Conservation (phyloP, 1,140 invertebrate species). For the Glomeris maerens region DNA sequence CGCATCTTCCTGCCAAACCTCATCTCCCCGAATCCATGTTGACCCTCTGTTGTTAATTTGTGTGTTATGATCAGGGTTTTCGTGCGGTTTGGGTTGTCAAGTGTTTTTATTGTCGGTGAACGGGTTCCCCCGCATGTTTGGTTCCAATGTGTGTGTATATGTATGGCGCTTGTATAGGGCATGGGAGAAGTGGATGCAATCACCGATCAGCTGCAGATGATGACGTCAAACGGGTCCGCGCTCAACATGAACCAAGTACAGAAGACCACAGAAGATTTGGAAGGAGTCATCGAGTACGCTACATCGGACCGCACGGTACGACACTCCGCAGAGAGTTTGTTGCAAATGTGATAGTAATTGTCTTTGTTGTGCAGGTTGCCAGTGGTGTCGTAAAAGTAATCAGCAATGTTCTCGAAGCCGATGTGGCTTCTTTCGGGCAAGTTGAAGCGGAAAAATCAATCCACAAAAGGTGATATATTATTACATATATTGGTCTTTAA, state of each 20-base stretch:
- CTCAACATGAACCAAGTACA: slow-evolving; percentile 12
- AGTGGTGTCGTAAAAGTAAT: slow-evolving; percentile 24
- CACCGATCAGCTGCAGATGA: slow-evolving; percentile 17
- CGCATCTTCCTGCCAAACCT: no score
- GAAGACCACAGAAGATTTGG: slow-evolving; percentile 16
- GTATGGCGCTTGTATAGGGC: slow-evolving; percentile 12
- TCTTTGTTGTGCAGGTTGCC: slow-evolving; percentile 21
- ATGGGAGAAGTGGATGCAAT: slow-evolving; percentile 18
- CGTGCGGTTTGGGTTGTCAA: no score
- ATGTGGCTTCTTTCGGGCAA: slow-evolving; percentile 22
- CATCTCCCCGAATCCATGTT: no score
- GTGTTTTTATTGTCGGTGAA: background rate
- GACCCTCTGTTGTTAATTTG: no score
- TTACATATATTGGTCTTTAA: no score
- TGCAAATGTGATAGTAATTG: background rate
- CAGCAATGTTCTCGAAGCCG: slow-evolving; percentile 27
- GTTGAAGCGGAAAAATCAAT: slow-evolving; percentile 18
- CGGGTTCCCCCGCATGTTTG: no score
- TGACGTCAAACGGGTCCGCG: slow-evolving; percentile 16
- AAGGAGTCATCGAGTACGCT: slow-evolving; percentile 18
- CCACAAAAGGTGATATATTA: no score
- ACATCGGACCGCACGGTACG: slow-evolving; percentile 20
- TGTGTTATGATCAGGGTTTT: no score
- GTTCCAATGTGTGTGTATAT: background rate
- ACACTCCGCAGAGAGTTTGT: background rate